A percentile compares a stretch with the other conserved stretches of the same genome.
Conservation (phyloP, 2,797 vertebrate species). For the Hemibagrus guttatus region DNA sequence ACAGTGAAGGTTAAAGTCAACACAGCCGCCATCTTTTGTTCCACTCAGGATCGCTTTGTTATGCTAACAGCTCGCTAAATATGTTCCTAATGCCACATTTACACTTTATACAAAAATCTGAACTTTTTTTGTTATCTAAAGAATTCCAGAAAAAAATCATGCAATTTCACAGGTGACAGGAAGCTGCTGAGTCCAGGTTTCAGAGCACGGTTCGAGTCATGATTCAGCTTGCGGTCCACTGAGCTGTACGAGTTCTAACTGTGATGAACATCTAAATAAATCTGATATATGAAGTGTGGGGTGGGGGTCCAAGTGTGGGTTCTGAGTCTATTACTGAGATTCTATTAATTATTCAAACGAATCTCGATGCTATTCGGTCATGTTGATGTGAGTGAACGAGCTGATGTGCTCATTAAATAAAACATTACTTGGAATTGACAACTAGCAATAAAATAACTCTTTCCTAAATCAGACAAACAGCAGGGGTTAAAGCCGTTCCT, state of each 20-base stretch:
- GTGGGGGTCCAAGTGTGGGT: conserved; percentile 1
- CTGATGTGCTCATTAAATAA: neutral
- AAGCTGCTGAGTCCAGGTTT: neutral
- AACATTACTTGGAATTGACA: neutral
- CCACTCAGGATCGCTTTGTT: neutral
- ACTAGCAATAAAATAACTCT: neutral
- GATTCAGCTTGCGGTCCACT: neutral
- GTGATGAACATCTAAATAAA: neutral
- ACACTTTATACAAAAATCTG: neutral
- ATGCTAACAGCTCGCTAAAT: conserved; percentile 50
- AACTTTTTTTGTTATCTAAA: neutral
- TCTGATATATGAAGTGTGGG: neutral
- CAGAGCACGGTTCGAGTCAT: neutral
- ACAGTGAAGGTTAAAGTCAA: conserved; percentile 46
- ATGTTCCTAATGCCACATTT: conserved; percentile 46
- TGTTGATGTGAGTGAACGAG: neutral
- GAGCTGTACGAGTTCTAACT: neutral
- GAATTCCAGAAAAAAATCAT: neutral
- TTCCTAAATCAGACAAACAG: neutral
- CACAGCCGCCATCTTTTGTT: conserved; percentile 44
- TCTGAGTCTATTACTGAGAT: neutral
- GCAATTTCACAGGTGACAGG: conserved; percentile 46
- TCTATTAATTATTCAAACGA: neutral
- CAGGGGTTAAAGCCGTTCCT: no score
- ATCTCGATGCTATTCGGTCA: neutral